Percentiles rank a stretch among this genome's conserved stretches.
Evolutionary conservation across 2,797 vertebrate genomes (phyloP).

Genomic region (Melanotaenia trifasciata): DNA sequence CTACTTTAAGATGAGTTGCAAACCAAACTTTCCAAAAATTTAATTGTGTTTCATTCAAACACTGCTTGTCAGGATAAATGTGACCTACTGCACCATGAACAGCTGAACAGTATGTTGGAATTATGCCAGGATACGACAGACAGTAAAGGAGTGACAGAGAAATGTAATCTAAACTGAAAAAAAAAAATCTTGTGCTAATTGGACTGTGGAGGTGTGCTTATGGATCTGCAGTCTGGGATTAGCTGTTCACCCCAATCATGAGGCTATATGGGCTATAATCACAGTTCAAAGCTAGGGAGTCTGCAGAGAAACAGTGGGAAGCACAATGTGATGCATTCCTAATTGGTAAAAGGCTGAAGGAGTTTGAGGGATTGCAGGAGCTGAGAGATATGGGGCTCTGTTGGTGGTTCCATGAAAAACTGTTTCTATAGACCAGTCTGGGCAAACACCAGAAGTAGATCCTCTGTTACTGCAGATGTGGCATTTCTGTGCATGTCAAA

Average conservation of each 20-base stretch:
- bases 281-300: slow-evolving; percentile 42
- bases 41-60: background rate
- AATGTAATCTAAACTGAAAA: slow-evolving; percentile 17
- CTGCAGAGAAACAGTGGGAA: slow-evolving; percentile 41
- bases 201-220: slow-evolving; percentile 38
- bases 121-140: slow-evolving; percentile 1
- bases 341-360: slow-evolving; percentile 62
- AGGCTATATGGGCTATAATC: slow-evolving; percentile 48
- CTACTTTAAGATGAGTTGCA: background rate
- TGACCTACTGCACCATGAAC: background rate
- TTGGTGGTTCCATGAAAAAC: slow-evolving; percentile 33
- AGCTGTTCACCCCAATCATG: slow-evolving; percentile 54
- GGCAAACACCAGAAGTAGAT: too few relatives aligned
- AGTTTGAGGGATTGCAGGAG: slow-evolving; percentile 48
- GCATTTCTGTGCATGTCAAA: too few relatives aligned
- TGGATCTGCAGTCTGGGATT: slow-evolving; percentile 53
- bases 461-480: too few relatives aligned
- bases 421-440: slow-evolving; percentile 2
- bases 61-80: background rate
- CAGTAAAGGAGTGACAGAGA: background rate
- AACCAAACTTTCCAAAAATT: background rate
- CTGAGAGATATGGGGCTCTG: slow-evolving; percentile 29
- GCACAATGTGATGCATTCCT: slow-evolving; percentile 45
- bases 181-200: slow-evolving; percentile 35
- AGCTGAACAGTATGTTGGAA: background rate